Evolutionary conservation across 2,797 vertebrate species (phyloP).

Genomic region (Melanogrammus aeglefinus): DNA sequence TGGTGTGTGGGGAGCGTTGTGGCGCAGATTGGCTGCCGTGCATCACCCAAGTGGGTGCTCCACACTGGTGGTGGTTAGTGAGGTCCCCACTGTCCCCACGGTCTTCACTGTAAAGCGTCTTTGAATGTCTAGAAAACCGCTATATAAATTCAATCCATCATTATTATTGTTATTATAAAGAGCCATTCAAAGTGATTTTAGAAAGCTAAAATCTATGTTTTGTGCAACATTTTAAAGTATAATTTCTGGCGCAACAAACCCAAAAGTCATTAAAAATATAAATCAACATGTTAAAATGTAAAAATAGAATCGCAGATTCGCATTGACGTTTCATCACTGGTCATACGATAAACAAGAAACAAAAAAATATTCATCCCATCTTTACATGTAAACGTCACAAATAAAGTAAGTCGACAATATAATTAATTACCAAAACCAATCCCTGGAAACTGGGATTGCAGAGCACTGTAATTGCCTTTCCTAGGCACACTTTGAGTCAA

Average conservation of each 20-base stretch:
- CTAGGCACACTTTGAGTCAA: background rate
- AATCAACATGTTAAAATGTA: background rate
- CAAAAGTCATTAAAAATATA: background rate
- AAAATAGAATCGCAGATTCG: background rate
- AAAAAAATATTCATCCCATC: background rate
- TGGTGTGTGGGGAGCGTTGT: no score
- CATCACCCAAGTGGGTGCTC: no score
- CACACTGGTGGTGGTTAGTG: no score
- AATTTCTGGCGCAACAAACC: background rate
- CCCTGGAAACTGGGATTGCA: background rate
- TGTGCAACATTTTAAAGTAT: background rate
- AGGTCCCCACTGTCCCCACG: no score
- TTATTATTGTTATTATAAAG: no score
- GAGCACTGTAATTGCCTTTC: background rate
- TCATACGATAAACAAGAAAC: background rate
- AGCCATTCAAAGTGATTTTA: background rate
- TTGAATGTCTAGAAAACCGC: no score
- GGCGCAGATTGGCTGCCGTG: no score
- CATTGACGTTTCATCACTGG: background rate
- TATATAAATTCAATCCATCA: no score
- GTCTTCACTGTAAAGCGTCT: no score
- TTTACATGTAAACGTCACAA: constrained; percentile 17
- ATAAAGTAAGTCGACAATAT: background rate
- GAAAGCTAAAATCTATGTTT: background rate
- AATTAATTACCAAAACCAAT: background rate